Base-by-base conservation (phyloP, 2,113 vertebrate species). In the Ancistrus triradiatus region DNA sequence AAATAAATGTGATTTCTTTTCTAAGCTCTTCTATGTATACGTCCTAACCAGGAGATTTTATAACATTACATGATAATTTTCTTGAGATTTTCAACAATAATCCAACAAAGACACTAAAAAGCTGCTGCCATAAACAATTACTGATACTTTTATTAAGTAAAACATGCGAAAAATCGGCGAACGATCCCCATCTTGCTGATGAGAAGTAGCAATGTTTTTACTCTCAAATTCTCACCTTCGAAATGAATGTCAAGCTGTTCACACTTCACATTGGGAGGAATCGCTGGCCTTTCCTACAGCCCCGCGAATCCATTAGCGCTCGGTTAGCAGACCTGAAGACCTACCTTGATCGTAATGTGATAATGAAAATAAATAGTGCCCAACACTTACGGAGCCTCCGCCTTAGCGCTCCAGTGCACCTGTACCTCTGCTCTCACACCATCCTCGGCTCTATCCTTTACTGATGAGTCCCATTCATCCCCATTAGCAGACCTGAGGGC, bases 311-410 rank as follows among this genome's bases (percentile, higher is more conserved):
- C 80, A 78, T 82, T 75, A 73, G 71, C 78, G 73, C 78, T 83
- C 43, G 67, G 75, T 79, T 78, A 64, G 49, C 64, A 76, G 51
- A 80, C 75, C 78, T 79, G 74, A 84, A 84, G 18, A 82, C 77
- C 71, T 66, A 76, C 43, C 65, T 74, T 62, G 66, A 78, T 76
- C 74, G 81, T 85, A 81, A 86, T 83, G 82, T 69, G 69, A 78
- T 86, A 83, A 88, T 86, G 82, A 81, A 82, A 84, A 87, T 78
- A 79, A 83, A 88, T 85, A 79, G 74, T 79, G 63, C 24, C 43
- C 11, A 27, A 72, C 10, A 56, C 65, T 43, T 56, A 1, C 40
- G 3, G 18, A 43, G 28, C 51, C 59, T 72, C 51, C 22, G 19
- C n/a, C 35, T 15, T 7, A 56, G 64, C 18, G 53, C 60, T 57